These are phyloP conservation scores for Oryzias dopingdopingensis DNA, from an alignment of 2,797 vertebrate genomes.

Conservation along the genomic window DNA sequence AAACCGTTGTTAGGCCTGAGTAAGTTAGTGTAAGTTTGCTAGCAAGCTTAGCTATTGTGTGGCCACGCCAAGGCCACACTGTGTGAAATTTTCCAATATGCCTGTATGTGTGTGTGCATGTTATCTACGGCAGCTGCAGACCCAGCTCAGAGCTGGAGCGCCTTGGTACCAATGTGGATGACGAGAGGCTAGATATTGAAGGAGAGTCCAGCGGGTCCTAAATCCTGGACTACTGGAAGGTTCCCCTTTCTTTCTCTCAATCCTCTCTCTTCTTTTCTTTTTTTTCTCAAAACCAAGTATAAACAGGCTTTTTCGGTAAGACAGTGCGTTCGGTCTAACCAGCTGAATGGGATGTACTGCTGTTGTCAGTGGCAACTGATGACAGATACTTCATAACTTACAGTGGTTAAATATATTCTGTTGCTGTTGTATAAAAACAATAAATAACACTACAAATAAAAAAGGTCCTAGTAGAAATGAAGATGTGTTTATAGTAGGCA, in stretches of 20 bases:
- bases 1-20: slow-evolving; percentile 17
- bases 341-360: slow-evolving; percentile 38
- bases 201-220: slow-evolving; percentile 95
- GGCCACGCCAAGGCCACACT: slow-evolving; percentile 76
- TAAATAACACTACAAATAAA: too few species aligned
- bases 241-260: slow-evolving; percentile 87
- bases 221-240: slow-evolving; percentile 97
- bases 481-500: too few species aligned
- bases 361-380: slow-evolving; percentile 27
- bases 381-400: too few species aligned
- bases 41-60: slow-evolving; percentile 59
- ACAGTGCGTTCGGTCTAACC: slow-evolving; percentile 47
- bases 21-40: slow-evolving; percentile 38
- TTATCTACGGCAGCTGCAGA: slow-evolving; percentile 96
- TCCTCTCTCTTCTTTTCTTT: slow-evolving; percentile 64
- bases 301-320: slow-evolving; percentile 60
- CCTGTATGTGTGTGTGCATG: slow-evolving; percentile 92
- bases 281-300: slow-evolving; percentile 58
- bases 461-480: too few species aligned
- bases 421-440: too few species aligned
- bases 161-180: slow-evolving; percentile 93
- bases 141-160: slow-evolving; percentile 96
- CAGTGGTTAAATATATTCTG: too few species aligned
- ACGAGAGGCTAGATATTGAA: slow-evolving; percentile 95
- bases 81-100: slow-evolving; percentile 96